Percentiles rank a stretch among this genome's conserved stretches.
These are phyloP conservation scores for Pseudolaguvia tuberculata DNA, from an alignment of 2,113 vertebrate species.

Conservation along the genomic window DNA sequence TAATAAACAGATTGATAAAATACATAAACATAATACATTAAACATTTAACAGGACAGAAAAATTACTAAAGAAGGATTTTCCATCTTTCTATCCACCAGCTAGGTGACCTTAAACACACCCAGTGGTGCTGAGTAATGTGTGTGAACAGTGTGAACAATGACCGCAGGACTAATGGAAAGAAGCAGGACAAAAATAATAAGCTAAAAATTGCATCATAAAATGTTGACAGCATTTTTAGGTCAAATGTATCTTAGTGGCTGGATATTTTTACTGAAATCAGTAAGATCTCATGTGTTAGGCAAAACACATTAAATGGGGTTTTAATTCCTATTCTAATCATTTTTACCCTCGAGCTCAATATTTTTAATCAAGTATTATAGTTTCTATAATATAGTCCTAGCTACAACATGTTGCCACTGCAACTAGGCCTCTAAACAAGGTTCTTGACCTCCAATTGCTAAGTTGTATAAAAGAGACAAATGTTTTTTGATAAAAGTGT, in stretches of 20 bases:
- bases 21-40: too few species aligned
- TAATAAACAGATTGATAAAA: not conserved
- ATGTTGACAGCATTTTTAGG: not conserved
- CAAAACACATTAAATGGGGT: not conserved
- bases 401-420: too few species aligned
- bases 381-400: too few species aligned
- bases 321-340: not conserved
- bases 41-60: not conserved
- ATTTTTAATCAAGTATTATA: too few species aligned
- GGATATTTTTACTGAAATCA: too few species aligned
- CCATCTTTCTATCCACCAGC: constrained; percentile 24
- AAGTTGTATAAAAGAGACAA: too few species aligned
- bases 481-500: too few species aligned
- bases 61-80: not conserved
- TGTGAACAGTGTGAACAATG: constrained; percentile 24
- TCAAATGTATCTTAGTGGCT: too few species aligned
- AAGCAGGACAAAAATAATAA: constrained; percentile 10
- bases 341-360: not conserved
- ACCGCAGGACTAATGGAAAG: not conserved
- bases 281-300: not conserved
- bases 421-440: too few species aligned
- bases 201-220: not conserved
- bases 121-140: constrained; percentile 31
- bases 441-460: not conserved
- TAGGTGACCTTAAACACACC: constrained; percentile 44